Conservation (phyloP, 2,113 vertebrate species). For the Azemiops feae region DNA sequence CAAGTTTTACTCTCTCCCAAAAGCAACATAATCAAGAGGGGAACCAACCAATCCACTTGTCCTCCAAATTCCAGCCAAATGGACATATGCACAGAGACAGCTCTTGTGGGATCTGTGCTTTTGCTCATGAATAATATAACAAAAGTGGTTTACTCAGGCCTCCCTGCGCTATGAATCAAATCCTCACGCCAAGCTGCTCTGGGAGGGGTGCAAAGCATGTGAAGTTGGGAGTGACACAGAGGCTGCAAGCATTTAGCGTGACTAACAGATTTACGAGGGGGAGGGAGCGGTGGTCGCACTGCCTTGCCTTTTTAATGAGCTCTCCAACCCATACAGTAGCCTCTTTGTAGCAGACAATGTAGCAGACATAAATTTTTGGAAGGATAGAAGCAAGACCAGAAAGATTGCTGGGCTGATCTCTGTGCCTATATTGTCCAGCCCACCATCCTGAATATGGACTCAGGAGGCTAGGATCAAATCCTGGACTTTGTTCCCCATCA, state of each 20-base stretch:
- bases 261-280: slow-evolving; percentile 37
- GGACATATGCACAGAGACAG: background rate
- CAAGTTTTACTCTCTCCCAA: background rate
- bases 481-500: background rate
- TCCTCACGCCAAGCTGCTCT: background rate
- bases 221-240: background rate
- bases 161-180: slow-evolving; percentile 26
- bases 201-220: background rate
- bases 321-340: slow-evolving; percentile 20
- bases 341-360: slow-evolving; percentile 27
- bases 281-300: slow-evolving; percentile 11
- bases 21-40: background rate
- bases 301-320: slow-evolving; percentile 29
- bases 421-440: slow-evolving; percentile 16
- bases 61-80: background rate
- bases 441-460: background rate
- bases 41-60: background rate
- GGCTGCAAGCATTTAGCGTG: slow-evolving; percentile 13
- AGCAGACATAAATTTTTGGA: slow-evolving; percentile 13
- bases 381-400: background rate
- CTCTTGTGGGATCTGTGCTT: background rate
- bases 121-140: slow-evolving; percentile 30
- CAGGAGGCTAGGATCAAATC: background rate
- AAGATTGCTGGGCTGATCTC: background rate
- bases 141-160: slow-evolving; percentile 22